Evolutionary conservation across 2,888 invertebrate species (phyloP).

Genomic region (Leptarthrus brevirostris): DNA sequence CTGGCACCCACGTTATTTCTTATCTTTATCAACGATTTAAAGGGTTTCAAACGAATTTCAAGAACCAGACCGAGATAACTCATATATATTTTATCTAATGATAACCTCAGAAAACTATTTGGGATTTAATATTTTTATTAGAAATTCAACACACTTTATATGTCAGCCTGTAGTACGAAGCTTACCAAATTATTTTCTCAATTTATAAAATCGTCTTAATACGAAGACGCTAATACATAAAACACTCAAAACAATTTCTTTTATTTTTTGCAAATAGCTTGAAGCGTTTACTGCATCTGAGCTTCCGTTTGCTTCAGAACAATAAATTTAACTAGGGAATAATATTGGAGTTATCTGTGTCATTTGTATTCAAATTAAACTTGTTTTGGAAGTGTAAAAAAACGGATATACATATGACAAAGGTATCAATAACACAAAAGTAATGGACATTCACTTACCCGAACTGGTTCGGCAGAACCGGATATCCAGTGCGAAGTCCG

Average conservation of each 20-base stretch:
- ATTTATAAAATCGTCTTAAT: no score
- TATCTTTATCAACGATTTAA: no score
- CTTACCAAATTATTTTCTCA: no score
- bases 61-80: no score
- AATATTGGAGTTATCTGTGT: slow-evolving; percentile 21
- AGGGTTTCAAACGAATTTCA: no score
- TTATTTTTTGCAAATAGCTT: not conserved
- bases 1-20: no score
- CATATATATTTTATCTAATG: no score
- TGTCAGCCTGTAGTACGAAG: not conserved
- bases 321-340: slow-evolving; percentile 17
- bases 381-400: slow-evolving; percentile 44
- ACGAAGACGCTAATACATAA: no score
- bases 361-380: slow-evolving; percentile 36
- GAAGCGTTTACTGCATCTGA: not conserved
- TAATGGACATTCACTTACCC: slow-evolving; percentile 75
- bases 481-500: slow-evolving; percentile 82
- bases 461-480: slow-evolving; percentile 82
- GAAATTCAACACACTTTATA: not conserved
- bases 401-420: slow-evolving; percentile 38
- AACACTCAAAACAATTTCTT: not conserved
- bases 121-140: no score
- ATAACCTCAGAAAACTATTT: no score
- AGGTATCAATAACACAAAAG: slow-evolving; percentile 38
- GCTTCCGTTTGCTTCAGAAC: not conserved